A percentile compares a stretch with the other conserved stretches of the same genome.
Conservation (phyloP, 2,797 vertebrate species). For the Pogoniulus pusillus region DNA sequence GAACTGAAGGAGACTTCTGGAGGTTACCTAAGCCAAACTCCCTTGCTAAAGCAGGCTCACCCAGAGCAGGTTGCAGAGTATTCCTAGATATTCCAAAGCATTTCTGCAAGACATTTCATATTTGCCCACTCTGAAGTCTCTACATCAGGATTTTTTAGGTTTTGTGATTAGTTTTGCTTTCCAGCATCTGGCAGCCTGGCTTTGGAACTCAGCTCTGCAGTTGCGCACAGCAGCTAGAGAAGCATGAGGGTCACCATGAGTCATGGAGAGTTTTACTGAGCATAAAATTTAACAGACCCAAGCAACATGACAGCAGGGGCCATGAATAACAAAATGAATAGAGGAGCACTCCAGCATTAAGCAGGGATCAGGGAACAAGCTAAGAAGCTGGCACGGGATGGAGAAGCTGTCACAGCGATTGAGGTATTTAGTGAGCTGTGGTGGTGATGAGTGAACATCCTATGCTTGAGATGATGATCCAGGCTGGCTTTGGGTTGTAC, state of each 20-base stretch:
- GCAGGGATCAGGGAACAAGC: conserved; percentile 20
- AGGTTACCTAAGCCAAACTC: too few relatives aligned
- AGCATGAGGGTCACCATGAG: conserved; percentile 6
- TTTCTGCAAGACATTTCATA: not conserved
- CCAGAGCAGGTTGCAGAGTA: too few relatives aligned
- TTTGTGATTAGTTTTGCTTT: not conserved
- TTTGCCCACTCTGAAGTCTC: not conserved
- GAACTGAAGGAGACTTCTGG: too few relatives aligned
- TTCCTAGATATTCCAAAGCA: too few relatives aligned
- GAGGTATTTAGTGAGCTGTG: conserved; percentile 9
- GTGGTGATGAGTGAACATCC: not conserved
- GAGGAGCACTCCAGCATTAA: not conserved
- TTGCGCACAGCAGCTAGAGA: not conserved
- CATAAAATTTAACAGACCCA: conserved; percentile 60
- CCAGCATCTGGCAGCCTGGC: not conserved
- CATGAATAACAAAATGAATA: conserved; percentile 65
- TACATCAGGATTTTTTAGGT: not conserved
- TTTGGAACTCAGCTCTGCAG: not conserved
- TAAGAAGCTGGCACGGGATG: not conserved
- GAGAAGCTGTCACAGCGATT: not conserved
- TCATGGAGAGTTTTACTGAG: not conserved
- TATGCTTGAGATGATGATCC: not conserved
- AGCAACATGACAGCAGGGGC: not conserved
- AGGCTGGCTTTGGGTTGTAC: not conserved
- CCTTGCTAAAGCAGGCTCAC: too few relatives aligned